Evolutionary conservation across 2,797 vertebrate species (phyloP), one percentile per base, ranked within the genome.

Genomic region (Manis crassicaudata): DNA sequence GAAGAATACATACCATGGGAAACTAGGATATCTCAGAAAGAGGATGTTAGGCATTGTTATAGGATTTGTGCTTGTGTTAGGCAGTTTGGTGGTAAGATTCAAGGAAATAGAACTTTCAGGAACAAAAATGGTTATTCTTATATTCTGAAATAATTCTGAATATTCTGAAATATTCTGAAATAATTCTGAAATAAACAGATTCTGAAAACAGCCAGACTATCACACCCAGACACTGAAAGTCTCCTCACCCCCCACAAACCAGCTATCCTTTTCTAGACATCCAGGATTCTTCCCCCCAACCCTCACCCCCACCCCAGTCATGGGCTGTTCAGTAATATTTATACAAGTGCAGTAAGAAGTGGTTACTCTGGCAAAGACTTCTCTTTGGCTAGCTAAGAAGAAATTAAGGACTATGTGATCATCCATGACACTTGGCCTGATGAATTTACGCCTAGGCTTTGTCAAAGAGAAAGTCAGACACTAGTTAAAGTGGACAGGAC

Each of bases 91-190:
- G 17, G 3, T 75, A 82, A 56, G 60, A 63, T 85, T 89, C 12
- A 84, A 84, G 58, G 75, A 96, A 73, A 23, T 16, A 82, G 32
- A n/a, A 75, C 68, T 87, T 58, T 10, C n/a, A 86, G 70, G 77
- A 92, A 40, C 21, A 88, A 92, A 92, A 17, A 7, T 52, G 43
- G n/a, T 62, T n/a, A 83, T 87, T 94, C 58, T 32, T 95, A 23
- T 62, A 63, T 35, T 35, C 35, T 35, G 35, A 35, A 35, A 35
- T 35, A 35, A 35, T n/a, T n/a, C n/a, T n/a, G n/a, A n/a, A n/a
- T n/a, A n/a, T n/a, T n/a, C n/a, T n/a, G n/a, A n/a, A n/a, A n/a
- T n/a, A n/a, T n/a, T n/a, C n/a, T n/a, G n/a, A n/a, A n/a, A n/a
- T n/a, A n/a, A 63, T 35, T 35, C 35, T 35, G 35, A 35, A 35